These are phyloP conservation scores for Vulpes ferrilata DNA, from an alignment of 2,113 vertebrate genomes.

Conservation along the genomic window DNA sequence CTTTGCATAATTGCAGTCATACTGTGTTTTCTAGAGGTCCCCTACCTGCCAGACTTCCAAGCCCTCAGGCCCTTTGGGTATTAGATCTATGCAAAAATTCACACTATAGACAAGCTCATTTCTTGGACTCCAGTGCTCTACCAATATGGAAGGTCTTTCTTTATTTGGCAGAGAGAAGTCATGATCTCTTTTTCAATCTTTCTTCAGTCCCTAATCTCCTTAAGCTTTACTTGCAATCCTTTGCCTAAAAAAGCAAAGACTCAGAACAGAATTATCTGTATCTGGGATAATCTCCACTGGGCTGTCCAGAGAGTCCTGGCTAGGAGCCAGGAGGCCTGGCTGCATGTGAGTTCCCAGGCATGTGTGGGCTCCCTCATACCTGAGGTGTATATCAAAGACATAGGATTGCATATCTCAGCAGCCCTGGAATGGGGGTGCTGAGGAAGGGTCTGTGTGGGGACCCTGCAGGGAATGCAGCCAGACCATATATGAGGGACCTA, in stretches of 20 bases:
- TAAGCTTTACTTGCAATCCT: not conserved
- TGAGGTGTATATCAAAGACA: not conserved
- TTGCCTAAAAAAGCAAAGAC: slow-evolving; percentile 28
- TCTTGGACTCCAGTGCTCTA: not conserved
- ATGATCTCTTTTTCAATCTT: not conserved
- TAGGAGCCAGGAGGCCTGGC: not conserved
- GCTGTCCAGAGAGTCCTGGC: not conserved
- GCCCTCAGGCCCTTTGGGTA: not conserved
- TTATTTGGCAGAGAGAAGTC: not conserved
- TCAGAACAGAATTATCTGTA: not conserved
- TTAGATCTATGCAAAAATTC: not conserved
- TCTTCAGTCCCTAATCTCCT: slow-evolving; percentile 45
- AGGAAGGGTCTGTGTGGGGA: not conserved
- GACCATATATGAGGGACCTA: not conserved
- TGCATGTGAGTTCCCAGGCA: fast-evolving
- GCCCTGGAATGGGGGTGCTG: not conserved
- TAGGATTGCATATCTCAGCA: not conserved
- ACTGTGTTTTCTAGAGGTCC: not conserved
- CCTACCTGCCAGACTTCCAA: not conserved
- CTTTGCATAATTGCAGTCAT: not conserved
- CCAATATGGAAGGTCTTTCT: not conserved
- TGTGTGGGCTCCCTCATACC: not conserved
- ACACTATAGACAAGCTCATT: not conserved
- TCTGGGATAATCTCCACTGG: not conserved
- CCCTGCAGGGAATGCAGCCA: not conserved